phyloP scores from a whole-genome alignment of 2,113 vertebrate genomes.

The Melanerpes formicivorus region DNA sequence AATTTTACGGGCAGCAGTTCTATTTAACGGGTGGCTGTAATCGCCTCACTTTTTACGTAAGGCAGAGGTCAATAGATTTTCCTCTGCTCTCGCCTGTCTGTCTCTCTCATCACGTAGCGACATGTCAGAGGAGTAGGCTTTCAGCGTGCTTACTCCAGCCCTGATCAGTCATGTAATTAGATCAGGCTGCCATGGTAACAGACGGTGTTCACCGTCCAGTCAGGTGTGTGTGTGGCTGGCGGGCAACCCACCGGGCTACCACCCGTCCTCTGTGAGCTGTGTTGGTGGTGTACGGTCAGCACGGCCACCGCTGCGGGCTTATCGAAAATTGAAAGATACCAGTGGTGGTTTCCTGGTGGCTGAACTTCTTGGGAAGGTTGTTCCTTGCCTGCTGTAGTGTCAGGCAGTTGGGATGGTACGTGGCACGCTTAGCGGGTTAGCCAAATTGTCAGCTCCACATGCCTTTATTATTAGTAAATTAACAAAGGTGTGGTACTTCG shows the following conservation, averaged over 20 bases:
- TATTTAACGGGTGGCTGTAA: not conserved
- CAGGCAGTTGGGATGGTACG: not conserved
- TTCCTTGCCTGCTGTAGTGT: not conserved
- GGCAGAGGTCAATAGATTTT: constrained; percentile 59
- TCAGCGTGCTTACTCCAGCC: constrained; percentile 73
- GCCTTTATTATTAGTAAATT: constrained; percentile 57
- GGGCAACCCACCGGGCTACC: constrained; percentile 50
- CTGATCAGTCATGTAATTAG: constrained; percentile 84
- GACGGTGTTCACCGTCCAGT: constrained; percentile 77
- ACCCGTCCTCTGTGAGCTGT: constrained; percentile 7
- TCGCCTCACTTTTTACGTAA: constrained; percentile 31
- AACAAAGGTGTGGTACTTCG: constrained; percentile 49
- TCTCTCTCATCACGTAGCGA: constrained; percentile 66
- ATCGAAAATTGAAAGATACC: not conserved
- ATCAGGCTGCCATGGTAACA: constrained; percentile 86
- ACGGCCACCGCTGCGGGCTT: not conserved
- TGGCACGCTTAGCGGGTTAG: constrained; percentile 37
- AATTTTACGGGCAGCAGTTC: constrained; percentile 9
- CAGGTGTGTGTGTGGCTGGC: constrained; percentile 78
- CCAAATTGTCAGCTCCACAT: constrained; percentile 11
- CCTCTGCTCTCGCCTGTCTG: not conserved
- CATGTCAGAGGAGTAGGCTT: constrained; percentile 76
- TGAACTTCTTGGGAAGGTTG: constrained; percentile 31
- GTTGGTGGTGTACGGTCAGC: not conserved
- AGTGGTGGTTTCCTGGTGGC: not conserved